Evolutionary conservation across 2,113 vertebrate genomes (phyloP).

Genomic region (Sula dactylatra): DNA sequence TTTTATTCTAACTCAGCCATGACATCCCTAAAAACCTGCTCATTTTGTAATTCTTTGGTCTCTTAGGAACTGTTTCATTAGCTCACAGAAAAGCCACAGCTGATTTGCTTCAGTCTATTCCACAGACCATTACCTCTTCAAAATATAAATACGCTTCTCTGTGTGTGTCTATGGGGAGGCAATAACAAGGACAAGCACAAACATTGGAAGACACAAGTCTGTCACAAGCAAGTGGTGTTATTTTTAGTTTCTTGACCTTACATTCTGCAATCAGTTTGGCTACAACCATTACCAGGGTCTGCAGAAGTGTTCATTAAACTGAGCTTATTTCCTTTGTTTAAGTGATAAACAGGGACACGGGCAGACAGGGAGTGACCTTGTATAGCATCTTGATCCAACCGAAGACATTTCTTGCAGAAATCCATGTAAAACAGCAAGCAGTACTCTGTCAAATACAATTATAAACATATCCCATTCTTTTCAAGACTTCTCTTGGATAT

Average conservation of each 20-base stretch:
- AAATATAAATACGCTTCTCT: neutral
- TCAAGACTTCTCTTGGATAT: neutral
- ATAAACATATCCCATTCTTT: neutral
- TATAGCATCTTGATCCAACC: neutral
- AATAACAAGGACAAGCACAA: neutral
- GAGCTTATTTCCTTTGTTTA: neutral
- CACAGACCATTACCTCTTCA: neutral
- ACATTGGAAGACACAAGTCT: neutral
- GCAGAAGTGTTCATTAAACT: neutral
- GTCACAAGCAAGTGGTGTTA: neutral
- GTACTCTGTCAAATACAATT: neutral
- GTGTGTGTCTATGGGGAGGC: neutral
- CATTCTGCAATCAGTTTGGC: neutral
- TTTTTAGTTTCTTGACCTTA: neutral
- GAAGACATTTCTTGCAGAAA: neutral
- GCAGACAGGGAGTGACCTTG: neutral
- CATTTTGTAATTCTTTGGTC: neutral
- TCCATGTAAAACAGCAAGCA: neutral
- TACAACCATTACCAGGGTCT: neutral
- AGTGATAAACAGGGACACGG: neutral
- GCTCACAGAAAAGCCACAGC: neutral
- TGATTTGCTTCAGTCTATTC: neutral
- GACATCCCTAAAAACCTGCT: neutral
- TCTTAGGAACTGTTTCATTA: conserved; percentile 12
- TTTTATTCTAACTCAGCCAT: neutral